A percentile compares a stretch with the other conserved stretches of the same genome.
Evolutionary conservation across 1,140 invertebrate genomes (phyloP).

Genomic region (Chlorops oryzae): DNA sequence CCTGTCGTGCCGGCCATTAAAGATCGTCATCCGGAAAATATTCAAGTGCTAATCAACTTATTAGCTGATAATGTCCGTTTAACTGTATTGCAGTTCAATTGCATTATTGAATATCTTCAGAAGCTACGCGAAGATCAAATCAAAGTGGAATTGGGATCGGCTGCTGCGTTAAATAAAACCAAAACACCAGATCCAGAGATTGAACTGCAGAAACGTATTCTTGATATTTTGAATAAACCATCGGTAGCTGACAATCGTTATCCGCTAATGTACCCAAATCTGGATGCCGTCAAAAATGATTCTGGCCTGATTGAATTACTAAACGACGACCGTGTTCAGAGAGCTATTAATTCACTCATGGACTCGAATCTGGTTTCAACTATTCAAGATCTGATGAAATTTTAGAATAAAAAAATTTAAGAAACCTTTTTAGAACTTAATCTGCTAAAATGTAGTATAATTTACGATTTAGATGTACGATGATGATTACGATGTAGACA

Average conservation of each 20-base stretch:
- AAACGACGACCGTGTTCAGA: constrained; percentile 63
- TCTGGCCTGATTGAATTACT: constrained; percentile 30
- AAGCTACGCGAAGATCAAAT: constrained; percentile 66
- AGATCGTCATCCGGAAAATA: constrained; percentile 61
- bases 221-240: constrained; percentile 71
- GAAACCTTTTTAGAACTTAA: too few relatives aligned
- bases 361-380: constrained; percentile 53
- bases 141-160: constrained; percentile 61
- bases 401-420: too few relatives aligned
- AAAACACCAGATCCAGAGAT: constrained; percentile 51
- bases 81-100: constrained; percentile 73
- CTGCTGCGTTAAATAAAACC: constrained; percentile 42
- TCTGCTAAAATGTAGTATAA: too few relatives aligned
- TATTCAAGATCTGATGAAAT: constrained; percentile 16
- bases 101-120: constrained; percentile 72
- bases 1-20: constrained; percentile 18
- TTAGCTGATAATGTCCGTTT: constrained; percentile 73
- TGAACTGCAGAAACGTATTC: constrained; percentile 70
- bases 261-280: constrained; percentile 27
- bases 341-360: constrained; percentile 67
- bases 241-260: constrained; percentile 39
- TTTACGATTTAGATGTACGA: too few relatives aligned
- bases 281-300: constrained; percentile 25
- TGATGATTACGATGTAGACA: too few relatives aligned
- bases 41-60: constrained; percentile 71